Conservation (phyloP, 2,113 vertebrate genomes). For the Podilymbus podiceps region DNA sequence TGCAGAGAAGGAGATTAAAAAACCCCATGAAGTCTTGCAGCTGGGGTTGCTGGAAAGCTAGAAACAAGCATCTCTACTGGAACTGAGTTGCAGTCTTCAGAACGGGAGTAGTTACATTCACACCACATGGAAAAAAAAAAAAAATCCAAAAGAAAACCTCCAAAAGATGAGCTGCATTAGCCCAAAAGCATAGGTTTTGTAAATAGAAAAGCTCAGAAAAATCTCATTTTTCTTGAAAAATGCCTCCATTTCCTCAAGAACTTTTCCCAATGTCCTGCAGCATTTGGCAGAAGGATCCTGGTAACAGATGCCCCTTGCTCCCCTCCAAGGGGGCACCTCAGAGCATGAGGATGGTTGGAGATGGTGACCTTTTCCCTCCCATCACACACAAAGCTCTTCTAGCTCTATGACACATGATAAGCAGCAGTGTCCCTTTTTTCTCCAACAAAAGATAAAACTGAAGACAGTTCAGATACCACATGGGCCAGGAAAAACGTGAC, state of each 20-base stretch:
- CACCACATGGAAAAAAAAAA: neutral
- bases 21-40: rapidly evolving
- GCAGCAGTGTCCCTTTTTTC: neutral
- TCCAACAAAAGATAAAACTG: neutral
- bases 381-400: neutral
- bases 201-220: neutral
- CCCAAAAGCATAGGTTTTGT: neutral
- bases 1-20: neutral
- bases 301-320: rapidly evolving
- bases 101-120: neutral
- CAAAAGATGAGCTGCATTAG: neutral
- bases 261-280: neutral
- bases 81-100: neutral
- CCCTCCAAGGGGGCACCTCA: neutral
- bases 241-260: neutral
- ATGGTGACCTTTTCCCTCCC: neutral
- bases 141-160: neutral
- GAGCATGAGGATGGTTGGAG: neutral
- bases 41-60: neutral
- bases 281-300: neutral
- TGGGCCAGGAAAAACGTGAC: neutral
- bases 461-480: neutral
- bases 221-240: neutral
- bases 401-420: neutral
- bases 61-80: neutral